These are phyloP conservation scores for Harlomillsia oculata DNA, from an alignment of 1,140 invertebrate genomes.

Conservation along the genomic window DNA sequence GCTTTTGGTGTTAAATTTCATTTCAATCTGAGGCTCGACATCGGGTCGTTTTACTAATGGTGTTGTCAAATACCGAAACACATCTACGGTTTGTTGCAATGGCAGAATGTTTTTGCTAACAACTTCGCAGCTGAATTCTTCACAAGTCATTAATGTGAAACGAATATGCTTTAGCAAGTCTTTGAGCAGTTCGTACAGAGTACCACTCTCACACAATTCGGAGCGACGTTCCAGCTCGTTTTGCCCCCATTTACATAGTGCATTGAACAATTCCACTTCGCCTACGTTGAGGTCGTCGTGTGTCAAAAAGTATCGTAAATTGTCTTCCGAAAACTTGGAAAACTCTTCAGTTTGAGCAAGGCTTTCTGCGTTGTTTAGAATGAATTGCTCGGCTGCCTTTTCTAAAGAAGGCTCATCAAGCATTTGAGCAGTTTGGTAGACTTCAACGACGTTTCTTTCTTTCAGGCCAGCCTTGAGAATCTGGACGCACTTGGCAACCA, in stretches of 20 bases:
- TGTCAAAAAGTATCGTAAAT: constrained; percentile 17
- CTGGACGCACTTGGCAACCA: constrained; percentile 12
- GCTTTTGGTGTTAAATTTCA: constrained; percentile 23
- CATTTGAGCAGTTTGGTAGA: constrained; percentile 21
- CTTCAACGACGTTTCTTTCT: constrained; percentile 23
- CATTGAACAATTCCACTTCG: constrained; percentile 27
- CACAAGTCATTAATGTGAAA: constrained; percentile 25
- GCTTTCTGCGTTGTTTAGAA: constrained; percentile 22
- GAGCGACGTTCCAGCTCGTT: constrained; percentile 4
- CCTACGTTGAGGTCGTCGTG: constrained; percentile 29
- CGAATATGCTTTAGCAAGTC: constrained; percentile 23
- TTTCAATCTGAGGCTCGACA: constrained; percentile 6
- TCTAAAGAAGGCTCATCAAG: constrained; percentile 22
- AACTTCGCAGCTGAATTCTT: constrained; percentile 27
- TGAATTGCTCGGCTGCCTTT: constrained; percentile 23
- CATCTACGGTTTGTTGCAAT: constrained; percentile 25
- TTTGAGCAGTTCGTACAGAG: constrained; percentile 9
- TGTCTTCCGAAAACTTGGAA: constrained; percentile 16
- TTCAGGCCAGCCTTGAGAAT: constrained; percentile 9
- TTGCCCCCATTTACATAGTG: constrained; percentile 25
- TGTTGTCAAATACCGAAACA: constrained; percentile 28
- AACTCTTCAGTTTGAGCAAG: constrained; percentile 20
- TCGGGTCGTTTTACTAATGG: constrained; percentile 16
- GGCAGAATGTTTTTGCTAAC: constrained; percentile 28
- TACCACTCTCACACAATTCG: neutral